A percentile compares a stretch with the other conserved stretches of the same genome.
phyloP scores from a whole-genome alignment of 1,140 invertebrate genomes.

The Holotrichia oblita region DNA sequence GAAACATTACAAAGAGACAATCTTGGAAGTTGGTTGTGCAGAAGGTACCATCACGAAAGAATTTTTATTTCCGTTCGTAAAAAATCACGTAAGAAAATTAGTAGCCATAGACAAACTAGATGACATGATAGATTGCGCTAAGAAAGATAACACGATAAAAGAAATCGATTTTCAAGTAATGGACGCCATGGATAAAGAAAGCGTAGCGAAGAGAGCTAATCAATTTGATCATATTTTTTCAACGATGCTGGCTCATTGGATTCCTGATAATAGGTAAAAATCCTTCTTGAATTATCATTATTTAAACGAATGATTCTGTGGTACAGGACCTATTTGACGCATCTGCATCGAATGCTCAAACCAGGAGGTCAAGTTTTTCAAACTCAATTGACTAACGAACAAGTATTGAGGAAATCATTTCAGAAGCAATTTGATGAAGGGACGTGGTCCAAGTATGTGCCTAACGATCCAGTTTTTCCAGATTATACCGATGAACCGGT shows the following conservation, averaged over 20 bases:
- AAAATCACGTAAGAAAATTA: slow-evolving; percentile 2
- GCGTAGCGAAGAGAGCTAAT: slow-evolving; percentile 48
- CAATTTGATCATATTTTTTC: slow-evolving; percentile 78
- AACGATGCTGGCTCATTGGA: slow-evolving; percentile 86
- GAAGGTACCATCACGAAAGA: slow-evolving; percentile 11
- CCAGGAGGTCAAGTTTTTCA: background rate
- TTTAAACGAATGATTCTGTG: background rate
- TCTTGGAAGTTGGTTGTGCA: slow-evolving; percentile 39
- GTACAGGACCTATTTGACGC: background rate
- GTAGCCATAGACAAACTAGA: slow-evolving; percentile 10
- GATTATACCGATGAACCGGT: background rate
- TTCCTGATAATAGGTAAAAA: slow-evolving; percentile 74
- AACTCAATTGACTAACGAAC: background rate
- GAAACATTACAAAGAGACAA: background rate
- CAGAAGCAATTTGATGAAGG: background rate
- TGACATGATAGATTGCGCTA: slow-evolving; percentile 18
- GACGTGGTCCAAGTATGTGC: background rate
- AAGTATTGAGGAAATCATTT: background rate
- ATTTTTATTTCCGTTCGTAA: background rate
- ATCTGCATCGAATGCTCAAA: background rate
- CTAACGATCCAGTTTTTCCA: background rate
- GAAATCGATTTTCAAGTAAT: slow-evolving; percentile 10
- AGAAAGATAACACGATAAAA: background rate
- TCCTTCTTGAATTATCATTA: background rate
- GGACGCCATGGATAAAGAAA: background rate